These are phyloP conservation scores for Cataglyphis albicans DNA, from an alignment of 2,888 invertebrate genomes.

Conservation along the genomic window DNA sequence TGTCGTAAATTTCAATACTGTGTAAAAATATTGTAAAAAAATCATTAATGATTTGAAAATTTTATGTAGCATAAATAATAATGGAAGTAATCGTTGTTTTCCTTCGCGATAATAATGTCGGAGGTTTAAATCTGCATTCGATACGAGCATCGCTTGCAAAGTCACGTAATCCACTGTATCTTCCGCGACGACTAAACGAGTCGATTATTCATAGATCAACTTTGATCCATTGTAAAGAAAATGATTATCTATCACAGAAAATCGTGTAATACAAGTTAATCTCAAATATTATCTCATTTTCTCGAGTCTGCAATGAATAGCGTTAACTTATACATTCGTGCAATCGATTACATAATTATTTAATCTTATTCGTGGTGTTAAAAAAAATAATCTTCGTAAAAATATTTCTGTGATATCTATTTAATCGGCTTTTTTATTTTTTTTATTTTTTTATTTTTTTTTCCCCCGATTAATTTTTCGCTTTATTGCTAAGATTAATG, in stretches of 20 bases:
- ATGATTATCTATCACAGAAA: background rate
- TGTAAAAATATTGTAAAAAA: background rate
- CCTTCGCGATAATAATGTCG: constrained; percentile 9
- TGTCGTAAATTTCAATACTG: background rate
- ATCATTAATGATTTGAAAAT: background rate
- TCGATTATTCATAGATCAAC: constrained; percentile 15
- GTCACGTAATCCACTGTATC: constrained; percentile 6
- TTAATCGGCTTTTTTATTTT: background rate
- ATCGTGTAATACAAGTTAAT: background rate
- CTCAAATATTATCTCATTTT: background rate
- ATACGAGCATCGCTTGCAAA: background rate
- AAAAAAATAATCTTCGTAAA: background rate
- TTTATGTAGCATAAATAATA: background rate
- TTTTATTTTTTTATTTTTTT: background rate
- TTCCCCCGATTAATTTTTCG: background rate
- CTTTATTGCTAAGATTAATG: background rate
- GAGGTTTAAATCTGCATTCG: constrained; percentile 3
- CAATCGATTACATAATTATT: constrained; percentile 1
- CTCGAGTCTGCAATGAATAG: background rate
- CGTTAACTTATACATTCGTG: background rate
- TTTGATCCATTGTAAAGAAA: background rate
- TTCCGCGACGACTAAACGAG: background rate
- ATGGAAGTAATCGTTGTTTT: background rate
- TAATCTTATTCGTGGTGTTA: background rate
- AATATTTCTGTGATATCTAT: background rate